Conservation (phyloP, 1,140 invertebrate genomes). For the Cherax destructor region DNA sequence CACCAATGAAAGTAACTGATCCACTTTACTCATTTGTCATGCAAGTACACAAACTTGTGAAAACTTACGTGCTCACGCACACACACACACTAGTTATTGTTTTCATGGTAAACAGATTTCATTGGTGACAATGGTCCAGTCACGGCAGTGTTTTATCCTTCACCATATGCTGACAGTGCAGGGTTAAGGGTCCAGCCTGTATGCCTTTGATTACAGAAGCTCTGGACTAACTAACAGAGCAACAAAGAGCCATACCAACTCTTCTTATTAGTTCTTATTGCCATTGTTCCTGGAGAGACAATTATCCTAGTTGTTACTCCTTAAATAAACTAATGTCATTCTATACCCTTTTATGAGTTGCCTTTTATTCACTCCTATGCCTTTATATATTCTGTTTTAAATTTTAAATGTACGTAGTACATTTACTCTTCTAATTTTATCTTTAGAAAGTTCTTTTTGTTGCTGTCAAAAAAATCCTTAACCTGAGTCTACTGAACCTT, state of each 20-base stretch:
- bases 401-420: constrained; percentile 16
- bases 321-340: no score
- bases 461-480: constrained; percentile 43
- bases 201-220: constrained; percentile 55
- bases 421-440: constrained; percentile 9
- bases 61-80: neutral
- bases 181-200: constrained; percentile 19
- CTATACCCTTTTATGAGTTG: neutral
- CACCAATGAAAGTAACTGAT: neutral
- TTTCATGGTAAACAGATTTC: neutral
- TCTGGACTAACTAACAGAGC: constrained; percentile 39
- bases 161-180: constrained; percentile 41
- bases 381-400: neutral
- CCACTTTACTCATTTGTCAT: neutral
- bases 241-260: constrained; percentile 29
- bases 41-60: neutral
- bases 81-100: neutral
- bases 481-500: constrained; percentile 59
- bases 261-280: constrained; percentile 25
- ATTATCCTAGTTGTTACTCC: constrained; percentile 11
- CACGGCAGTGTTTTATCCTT: constrained; percentile 6
- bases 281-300: constrained; percentile 30
- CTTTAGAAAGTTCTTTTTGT: constrained; percentile 12
- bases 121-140: constrained; percentile 27
- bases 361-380: neutral